These are phyloP conservation scores for Toxostoma redivivum DNA, from an alignment of 2,113 vertebrate genomes.

Conservation along the genomic window DNA sequence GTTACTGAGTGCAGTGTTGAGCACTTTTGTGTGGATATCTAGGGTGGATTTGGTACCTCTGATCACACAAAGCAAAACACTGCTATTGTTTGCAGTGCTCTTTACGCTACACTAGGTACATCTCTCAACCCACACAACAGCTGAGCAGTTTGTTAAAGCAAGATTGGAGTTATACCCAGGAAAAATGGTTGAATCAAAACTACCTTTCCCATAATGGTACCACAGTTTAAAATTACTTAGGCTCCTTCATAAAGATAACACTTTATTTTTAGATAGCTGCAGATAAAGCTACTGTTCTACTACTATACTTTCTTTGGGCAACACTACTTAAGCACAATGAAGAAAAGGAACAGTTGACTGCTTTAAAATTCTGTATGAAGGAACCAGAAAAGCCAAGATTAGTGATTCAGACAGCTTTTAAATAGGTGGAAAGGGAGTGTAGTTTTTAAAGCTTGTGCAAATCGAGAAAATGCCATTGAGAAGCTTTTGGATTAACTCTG, in stretches of 20 bases:
- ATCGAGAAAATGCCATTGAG: neutral
- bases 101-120: rapidly evolving
- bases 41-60: neutral
- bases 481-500: neutral
- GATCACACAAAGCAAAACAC: neutral
- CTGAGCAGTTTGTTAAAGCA: neutral
- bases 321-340: neutral
- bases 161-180: rapidly evolving
- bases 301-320: neutral
- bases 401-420: neutral
- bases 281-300: neutral
- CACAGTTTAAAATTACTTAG: neutral
- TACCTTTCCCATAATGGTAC: neutral
- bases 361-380: neutral
- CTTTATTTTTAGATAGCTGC: neutral
- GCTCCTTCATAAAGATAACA: neutral
- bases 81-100: neutral
- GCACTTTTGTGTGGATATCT: neutral
- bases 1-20: rapidly evolving
- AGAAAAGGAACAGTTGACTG: neutral
- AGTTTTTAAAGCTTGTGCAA: neutral
- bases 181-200: neutral
- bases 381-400: neutral
- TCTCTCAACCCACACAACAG: neutral
- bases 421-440: rapidly evolving